A percentile compares a stretch with the other conserved stretches of the same genome.
phyloP scores from a whole-genome alignment of 2,888 invertebrate species.

The Lobophora halterata region DNA sequence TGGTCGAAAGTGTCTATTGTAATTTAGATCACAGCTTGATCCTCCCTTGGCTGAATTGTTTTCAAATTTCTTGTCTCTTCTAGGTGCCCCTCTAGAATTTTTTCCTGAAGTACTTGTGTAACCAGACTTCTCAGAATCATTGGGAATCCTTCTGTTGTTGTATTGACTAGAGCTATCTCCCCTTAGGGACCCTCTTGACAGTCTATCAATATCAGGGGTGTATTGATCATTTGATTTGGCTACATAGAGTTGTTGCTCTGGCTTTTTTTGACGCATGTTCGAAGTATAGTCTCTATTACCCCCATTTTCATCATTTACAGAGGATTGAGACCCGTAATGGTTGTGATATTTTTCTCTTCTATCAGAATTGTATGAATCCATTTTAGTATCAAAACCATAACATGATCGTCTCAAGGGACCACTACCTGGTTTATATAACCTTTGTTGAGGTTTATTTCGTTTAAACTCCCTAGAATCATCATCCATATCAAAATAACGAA shows the following conservation, averaged over 20 bases:
- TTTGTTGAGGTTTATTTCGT: slow-evolving; percentile 85
- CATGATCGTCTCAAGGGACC: slow-evolving; percentile 86
- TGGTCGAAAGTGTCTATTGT: slow-evolving; percentile 73
- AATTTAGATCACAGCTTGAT: slow-evolving; percentile 62
- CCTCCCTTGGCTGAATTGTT: slow-evolving; percentile 56
- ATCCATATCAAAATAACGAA: slow-evolving; percentile 72
- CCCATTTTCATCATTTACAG: slow-evolving; percentile 55
- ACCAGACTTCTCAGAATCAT: slow-evolving; percentile 57
- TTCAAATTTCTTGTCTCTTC: slow-evolving; percentile 59
- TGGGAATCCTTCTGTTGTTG: slow-evolving; percentile 59
- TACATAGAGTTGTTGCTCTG: slow-evolving; percentile 71
- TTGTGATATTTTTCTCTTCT: slow-evolving; percentile 51
- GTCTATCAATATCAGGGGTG: slow-evolving; percentile 57
- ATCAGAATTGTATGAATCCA: slow-evolving; percentile 68
- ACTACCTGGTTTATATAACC: slow-evolving; percentile 88
- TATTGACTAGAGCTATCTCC: slow-evolving; percentile 71
- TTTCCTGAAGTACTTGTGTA: slow-evolving; percentile 51
- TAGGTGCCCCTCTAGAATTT: slow-evolving; percentile 53
- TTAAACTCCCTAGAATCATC: slow-evolving; percentile 79
- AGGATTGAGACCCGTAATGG: slow-evolving; percentile 67
- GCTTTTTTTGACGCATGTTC: slow-evolving; percentile 61
- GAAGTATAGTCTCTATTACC: slow-evolving; percentile 47
- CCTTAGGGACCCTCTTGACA: slow-evolving; percentile 50
- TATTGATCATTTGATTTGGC: slow-evolving; percentile 63
- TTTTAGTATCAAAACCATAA: slow-evolving; percentile 79